Conservation (phyloP, 2,797 vertebrate species). For the Picus viridis region DNA sequence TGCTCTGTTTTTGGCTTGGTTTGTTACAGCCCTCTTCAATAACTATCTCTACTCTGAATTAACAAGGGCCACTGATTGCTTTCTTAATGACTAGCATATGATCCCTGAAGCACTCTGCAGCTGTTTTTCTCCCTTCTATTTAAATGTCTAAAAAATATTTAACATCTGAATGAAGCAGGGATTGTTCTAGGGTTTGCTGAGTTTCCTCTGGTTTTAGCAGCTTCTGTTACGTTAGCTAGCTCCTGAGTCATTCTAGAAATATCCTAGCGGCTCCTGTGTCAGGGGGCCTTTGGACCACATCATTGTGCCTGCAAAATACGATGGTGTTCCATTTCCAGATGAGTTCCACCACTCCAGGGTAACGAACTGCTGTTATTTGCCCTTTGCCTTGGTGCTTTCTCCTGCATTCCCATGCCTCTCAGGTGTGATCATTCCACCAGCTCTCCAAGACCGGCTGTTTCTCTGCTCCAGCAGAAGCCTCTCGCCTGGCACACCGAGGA, state of each 20-base stretch:
- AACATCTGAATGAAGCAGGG: background rate
- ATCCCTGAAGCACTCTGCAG: background rate
- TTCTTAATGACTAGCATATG: background rate
- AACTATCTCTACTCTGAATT: background rate
- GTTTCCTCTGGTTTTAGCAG: background rate
- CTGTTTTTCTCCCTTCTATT: constrained; percentile 1
- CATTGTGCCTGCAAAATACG: background rate
- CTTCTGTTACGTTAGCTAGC: background rate
- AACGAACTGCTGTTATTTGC: background rate
- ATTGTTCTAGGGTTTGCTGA: background rate
- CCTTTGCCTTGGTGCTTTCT: background rate
- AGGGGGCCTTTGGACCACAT: background rate
- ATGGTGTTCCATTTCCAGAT: background rate
- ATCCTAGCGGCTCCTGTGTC: background rate
- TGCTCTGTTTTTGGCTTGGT: background rate
- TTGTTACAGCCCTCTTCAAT: background rate
- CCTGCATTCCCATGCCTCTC: background rate
- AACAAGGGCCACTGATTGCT: background rate
- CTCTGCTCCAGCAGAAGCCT: rapidly evolving
- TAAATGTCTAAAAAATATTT: constrained; percentile 15
- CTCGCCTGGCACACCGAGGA: background rate
- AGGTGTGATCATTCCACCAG: rapidly evolving
- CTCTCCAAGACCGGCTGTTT: background rate
- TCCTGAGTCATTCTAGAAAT: background rate
- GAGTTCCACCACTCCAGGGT: background rate